Evolutionary conservation across 2,888 invertebrate genomes (phyloP).

Genomic region (Andricus curvator): DNA sequence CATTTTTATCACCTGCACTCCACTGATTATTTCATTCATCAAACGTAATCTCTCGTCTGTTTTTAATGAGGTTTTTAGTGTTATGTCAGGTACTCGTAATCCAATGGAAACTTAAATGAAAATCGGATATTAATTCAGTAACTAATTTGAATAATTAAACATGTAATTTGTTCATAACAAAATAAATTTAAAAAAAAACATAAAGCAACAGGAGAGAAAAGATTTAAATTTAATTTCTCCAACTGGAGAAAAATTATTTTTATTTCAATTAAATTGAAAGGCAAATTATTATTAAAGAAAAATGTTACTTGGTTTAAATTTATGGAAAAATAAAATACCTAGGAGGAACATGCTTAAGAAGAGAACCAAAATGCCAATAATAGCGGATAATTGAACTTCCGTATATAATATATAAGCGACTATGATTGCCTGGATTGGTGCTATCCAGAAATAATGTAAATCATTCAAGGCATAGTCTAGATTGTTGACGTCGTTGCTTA

Average conservation of each 20-base stretch:
- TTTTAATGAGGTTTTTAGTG: conserved; percentile 84
- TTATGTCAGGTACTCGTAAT: neutral
- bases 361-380: conserved; percentile 78
- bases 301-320: too few relatives aligned
- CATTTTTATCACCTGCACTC: conserved; percentile 93
- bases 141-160: too few relatives aligned
- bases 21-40: conserved; percentile 94
- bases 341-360: conserved; percentile 74
- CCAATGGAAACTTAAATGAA: neutral
- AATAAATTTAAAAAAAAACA: too few relatives aligned
- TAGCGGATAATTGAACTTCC: conserved; percentile 80
- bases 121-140: too few relatives aligned
- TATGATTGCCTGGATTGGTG: conserved; percentile 85
- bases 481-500: conserved; percentile 89
- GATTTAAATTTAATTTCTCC: too few relatives aligned
- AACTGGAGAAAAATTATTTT: too few relatives aligned
- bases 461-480: conserved; percentile 86
- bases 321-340: conserved; percentile 60
- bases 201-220: too few relatives aligned
- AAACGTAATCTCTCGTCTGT: conserved; percentile 92
- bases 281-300: too few relatives aligned
- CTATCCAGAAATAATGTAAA: conserved; percentile 87
- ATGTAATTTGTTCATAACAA: too few relatives aligned
- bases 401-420: conserved; percentile 79
- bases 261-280: too few relatives aligned